Conservation (phyloP, 2,113 vertebrate species). For the Oryzias javanicus region DNA sequence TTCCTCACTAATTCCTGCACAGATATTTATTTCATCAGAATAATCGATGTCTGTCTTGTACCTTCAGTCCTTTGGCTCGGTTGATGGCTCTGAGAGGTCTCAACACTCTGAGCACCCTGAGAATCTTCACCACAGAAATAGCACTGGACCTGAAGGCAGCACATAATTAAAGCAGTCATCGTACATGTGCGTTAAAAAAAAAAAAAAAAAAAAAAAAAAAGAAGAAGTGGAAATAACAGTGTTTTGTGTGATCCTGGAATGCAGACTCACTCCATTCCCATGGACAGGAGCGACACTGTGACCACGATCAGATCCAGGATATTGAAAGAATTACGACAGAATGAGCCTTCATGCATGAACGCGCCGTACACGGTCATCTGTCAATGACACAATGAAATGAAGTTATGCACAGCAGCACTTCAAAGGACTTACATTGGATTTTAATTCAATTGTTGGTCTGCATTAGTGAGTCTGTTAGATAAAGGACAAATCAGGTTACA, state of each 20-base stretch:
- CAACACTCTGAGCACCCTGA: conserved; percentile 93
- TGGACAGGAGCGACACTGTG: conserved; percentile 92
- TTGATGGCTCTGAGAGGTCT: conserved; percentile 96
- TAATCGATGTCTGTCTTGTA: conserved; percentile 33
- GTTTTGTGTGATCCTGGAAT: neutral
- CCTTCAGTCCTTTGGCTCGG: conserved; percentile 95
- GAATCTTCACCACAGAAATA: conserved; percentile 98
- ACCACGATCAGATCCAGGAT: conserved; percentile 97
- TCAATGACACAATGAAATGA: conserved; percentile 13
- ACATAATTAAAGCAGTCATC: conserved; percentile 7
- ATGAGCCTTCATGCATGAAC: conserved; percentile 94
- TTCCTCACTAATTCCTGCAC: no score
- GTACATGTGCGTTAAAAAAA: neutral
- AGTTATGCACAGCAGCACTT: conserved; percentile 2
- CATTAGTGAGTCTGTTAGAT: neutral
- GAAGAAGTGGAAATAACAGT: neutral
- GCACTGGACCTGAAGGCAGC: conserved; percentile 84
- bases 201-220: neutral
- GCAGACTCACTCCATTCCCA: conserved; percentile 89
- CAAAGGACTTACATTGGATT: neutral
- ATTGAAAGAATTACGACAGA: conserved; percentile 98
- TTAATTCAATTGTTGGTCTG: no score
- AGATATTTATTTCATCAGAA: neutral
- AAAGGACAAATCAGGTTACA: neutral
- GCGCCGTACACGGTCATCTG: conserved; percentile 97